A percentile compares a stretch with the other conserved stretches of the same genome.
These are phyloP conservation scores for Hydropotes inermis DNA, from an alignment of 2,113 vertebrate species.

Conservation along the genomic window DNA sequence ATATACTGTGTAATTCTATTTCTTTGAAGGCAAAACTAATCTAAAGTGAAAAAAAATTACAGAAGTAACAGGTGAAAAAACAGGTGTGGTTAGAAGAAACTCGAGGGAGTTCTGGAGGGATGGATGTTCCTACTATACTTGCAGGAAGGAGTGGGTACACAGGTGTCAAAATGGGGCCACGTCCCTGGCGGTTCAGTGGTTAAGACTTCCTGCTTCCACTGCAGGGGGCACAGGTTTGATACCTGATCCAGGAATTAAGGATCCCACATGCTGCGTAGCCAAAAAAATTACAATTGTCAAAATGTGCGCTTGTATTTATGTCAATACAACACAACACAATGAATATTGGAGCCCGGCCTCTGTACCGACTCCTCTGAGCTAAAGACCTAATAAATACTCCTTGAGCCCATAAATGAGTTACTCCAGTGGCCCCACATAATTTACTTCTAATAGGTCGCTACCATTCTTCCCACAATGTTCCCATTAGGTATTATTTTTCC, in stretches of 20 bases:
- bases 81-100: fast-evolving
- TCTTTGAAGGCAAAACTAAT: not conserved
- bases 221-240: not conserved
- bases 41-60: fast-evolving
- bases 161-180: not conserved
- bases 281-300: not conserved
- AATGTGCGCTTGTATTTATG: not conserved
- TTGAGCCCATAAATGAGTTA: not conserved
- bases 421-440: not conserved
- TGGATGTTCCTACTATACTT: not conserved
- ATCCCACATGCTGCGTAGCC: not conserved
- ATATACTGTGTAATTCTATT: not conserved
- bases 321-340: not conserved
- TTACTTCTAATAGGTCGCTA: not conserved
- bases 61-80: not conserved
- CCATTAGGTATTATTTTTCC: not conserved
- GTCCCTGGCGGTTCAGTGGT: not conserved
- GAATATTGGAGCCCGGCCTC: not conserved
- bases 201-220: not conserved
- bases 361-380: not conserved
- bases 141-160: not conserved
- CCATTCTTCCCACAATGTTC: not conserved
- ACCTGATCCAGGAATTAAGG: not conserved
- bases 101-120: not conserved
- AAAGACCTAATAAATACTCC: not conserved